Evolutionary conservation across 2,888 invertebrate genomes (phyloP), one percentile per base, ranked within the genome.

Genomic region (Hoplodrina blanda): DNA sequence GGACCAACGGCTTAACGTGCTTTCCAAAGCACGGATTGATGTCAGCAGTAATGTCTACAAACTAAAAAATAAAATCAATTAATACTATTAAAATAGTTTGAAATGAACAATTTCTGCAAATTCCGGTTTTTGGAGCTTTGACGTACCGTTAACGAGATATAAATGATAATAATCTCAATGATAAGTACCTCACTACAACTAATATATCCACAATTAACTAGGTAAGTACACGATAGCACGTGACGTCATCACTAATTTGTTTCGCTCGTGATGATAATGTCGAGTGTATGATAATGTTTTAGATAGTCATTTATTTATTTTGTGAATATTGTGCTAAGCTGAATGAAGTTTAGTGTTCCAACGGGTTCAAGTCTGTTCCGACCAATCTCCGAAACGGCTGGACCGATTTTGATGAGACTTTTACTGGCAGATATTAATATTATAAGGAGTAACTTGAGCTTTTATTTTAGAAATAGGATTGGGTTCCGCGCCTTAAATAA

Each of bases 181-280:
- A 41, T 57, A 44, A 46, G 46, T 46, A 46, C 46, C 17, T 46
- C 15, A 15, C 17, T 46, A 46, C 46, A 46, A 17, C 46, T 46
- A 46, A 46, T 46, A 46, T 17, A 46, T 17, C 0, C 46, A 46
- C 46, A 4, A 8, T 15, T 54, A 37, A 41, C 13, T n/a, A 60
- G 11, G 11, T 52, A 19, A 11, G 13, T 37, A 44, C 19, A 33
- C 20, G 20, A 53, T 60, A 53, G 49, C 19, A 30, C 6, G 15
- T 64, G 75, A 75, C 69, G 69, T 76, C 69, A 75, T 44, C 33
- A 50, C 50, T 69, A 53, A 76, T 75, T n/a, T 59, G 25, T 68
- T 55, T 41, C 53, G 13, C 33, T 3, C 11, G 20, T 55, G 33
- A 52, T 68, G 68, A 75, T 68, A 68, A 63, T 20, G 49, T 62